Percentiles rank a stretch among this genome's conserved stretches.
Conservation (phyloP, 2,797 vertebrate genomes). For the Lacerta agilis region DNA sequence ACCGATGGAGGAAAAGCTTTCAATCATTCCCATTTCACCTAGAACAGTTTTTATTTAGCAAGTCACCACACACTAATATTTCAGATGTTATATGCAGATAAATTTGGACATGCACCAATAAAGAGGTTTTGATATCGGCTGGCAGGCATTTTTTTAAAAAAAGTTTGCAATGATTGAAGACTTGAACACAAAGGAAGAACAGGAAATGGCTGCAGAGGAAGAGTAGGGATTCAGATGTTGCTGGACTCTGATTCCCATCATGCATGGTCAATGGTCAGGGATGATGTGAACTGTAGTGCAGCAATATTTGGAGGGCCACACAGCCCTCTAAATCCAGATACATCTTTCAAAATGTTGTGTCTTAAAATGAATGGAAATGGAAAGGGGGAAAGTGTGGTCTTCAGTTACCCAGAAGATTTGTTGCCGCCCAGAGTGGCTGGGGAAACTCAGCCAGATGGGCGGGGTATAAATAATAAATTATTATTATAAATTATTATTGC, state of each 20-base stretch:
- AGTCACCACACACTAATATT: background rate
- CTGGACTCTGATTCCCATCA: background rate
- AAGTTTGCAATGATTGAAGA: background rate
- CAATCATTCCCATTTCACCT: background rate
- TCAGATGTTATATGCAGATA: background rate
- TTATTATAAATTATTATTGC: too few relatives aligned
- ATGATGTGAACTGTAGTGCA: too few relatives aligned
- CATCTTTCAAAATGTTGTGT: too few relatives aligned
- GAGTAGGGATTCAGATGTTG: background rate
- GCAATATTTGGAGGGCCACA: too few relatives aligned
- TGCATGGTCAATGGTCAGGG: too few relatives aligned
- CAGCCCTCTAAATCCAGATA: too few relatives aligned
- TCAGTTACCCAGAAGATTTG: too few relatives aligned
- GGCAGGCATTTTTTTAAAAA: background rate
- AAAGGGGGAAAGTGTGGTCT: too few relatives aligned
- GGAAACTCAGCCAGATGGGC: too few relatives aligned
- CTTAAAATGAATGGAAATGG: too few relatives aligned
- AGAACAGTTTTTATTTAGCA: slow-evolving; percentile 34
- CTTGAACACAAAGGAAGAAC: background rate
- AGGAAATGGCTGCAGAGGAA: background rate
- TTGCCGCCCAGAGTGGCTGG: too few relatives aligned
- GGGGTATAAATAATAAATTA: too few relatives aligned
- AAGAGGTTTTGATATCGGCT: background rate
- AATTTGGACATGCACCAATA: background rate
- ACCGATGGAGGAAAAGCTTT: background rate